Percentiles rank a stretch among this genome's conserved stretches.
These are phyloP conservation scores for Eurystomus glaucurus DNA, from an alignment of 2,797 vertebrate genomes.

Conservation along the genomic window DNA sequence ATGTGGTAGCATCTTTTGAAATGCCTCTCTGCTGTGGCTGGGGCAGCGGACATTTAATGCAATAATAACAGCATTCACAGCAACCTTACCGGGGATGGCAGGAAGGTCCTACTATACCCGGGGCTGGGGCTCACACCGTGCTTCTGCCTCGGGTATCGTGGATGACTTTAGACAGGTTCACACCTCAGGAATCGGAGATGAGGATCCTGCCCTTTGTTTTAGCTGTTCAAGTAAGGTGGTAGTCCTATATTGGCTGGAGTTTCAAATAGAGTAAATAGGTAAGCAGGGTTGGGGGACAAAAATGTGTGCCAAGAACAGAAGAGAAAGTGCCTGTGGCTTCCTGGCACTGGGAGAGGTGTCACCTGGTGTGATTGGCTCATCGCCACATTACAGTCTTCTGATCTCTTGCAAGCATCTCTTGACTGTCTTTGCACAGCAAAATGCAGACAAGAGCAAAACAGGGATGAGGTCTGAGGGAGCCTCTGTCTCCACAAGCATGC, in stretches of 20 bases:
- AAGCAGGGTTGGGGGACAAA: background rate
- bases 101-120: background rate
- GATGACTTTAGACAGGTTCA: background rate
- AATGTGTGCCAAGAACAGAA: background rate
- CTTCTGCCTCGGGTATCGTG: background rate
- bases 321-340: background rate
- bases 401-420: background rate
- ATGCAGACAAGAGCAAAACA: background rate
- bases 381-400: background rate
- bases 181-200: background rate
- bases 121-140: background rate
- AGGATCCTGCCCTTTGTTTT: background rate
- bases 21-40: background rate
- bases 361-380: background rate
- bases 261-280: background rate
- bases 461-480: background rate
- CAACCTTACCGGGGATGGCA: rapidly evolving
- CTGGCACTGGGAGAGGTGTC: background rate
- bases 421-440: background rate
- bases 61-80: background rate
- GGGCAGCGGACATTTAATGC: background rate
- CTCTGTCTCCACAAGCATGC: background rate
- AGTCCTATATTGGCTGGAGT: background rate
- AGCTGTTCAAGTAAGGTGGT: background rate
- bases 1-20: background rate